phyloP scores from a whole-genome alignment of 2,797 vertebrate species.

The Acrossocheilus fasciatus region DNA sequence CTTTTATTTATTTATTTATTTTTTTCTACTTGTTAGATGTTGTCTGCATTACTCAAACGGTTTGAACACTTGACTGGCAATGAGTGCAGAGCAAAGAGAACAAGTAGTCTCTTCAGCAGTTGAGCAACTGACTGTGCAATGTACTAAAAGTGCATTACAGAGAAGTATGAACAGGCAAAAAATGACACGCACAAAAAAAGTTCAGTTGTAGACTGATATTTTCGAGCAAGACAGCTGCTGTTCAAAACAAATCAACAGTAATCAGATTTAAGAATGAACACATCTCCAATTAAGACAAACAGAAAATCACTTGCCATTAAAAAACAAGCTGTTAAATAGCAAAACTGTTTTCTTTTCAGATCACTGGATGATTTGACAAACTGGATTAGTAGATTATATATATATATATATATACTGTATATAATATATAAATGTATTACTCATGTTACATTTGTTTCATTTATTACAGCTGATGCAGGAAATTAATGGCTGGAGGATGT shows the following conservation, averaged over 20 bases:
- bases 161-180: neutral
- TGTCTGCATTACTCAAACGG: neutral
- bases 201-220: neutral
- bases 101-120: neutral
- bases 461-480: neutral
- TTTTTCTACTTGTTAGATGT: neutral
- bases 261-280: constrained; percentile 26
- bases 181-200: neutral
- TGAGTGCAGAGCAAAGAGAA: constrained; percentile 10
- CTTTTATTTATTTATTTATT: neutral
- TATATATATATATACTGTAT: too few species aligned
- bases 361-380: constrained; percentile 12
- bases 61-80: constrained; percentile 13
- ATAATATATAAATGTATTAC: neutral
- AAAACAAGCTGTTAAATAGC: constrained; percentile 5
- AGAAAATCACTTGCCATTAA: constrained; percentile 12
- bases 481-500: neutral
- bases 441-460: neutral
- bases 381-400: neutral
- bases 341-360: neutral
- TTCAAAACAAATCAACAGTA: constrained; percentile 35
- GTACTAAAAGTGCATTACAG: neutral
- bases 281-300: constrained; percentile 40
- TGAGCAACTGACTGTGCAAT: neutral
- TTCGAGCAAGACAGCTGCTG: constrained; percentile 17